These are phyloP conservation scores for Octomys mimax DNA, from an alignment of 2,797 vertebrate species.

Conservation along the genomic window DNA sequence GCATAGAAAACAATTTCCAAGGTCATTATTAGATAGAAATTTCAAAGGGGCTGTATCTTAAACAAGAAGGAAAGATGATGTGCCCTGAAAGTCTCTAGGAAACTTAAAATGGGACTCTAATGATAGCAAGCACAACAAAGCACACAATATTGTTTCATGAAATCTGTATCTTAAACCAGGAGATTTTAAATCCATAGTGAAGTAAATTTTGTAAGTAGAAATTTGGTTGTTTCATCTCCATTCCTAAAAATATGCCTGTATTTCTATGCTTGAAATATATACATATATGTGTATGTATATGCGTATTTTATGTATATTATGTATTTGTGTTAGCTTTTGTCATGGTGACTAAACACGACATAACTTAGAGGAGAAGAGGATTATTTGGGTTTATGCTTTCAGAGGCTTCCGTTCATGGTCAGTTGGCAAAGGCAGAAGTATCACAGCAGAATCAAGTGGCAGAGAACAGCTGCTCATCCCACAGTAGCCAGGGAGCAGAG, in stretches of 20 bases:
- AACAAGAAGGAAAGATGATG: background rate
- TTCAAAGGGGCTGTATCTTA: background rate
- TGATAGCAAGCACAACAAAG: background rate
- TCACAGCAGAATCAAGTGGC: background rate
- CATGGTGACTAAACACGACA: background rate
- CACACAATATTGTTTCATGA: background rate
- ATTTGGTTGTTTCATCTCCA: background rate
- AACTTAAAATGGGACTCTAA: background rate
- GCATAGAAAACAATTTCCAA: conserved; percentile 18
- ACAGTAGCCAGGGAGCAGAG: background rate
- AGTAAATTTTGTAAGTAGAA: background rate
- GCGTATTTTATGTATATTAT: background rate
- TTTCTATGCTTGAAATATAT: background rate
- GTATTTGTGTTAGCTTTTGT: background rate
- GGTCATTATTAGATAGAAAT: conserved; percentile 2
- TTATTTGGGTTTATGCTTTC: background rate
- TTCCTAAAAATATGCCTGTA: background rate
- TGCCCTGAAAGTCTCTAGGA: background rate
- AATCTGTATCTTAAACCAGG: background rate
- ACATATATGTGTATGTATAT: background rate
- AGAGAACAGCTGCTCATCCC: background rate
- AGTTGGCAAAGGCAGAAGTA: background rate
- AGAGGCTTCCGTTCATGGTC: background rate
- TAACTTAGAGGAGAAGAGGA: background rate
- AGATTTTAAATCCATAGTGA: background rate